A percentile compares a stretch with the other conserved stretches of the same genome.
These are phyloP conservation scores for Chiridota heheva DNA, from an alignment of 35 echinoderm and acorn worm species.

Conservation along the genomic window DNA sequence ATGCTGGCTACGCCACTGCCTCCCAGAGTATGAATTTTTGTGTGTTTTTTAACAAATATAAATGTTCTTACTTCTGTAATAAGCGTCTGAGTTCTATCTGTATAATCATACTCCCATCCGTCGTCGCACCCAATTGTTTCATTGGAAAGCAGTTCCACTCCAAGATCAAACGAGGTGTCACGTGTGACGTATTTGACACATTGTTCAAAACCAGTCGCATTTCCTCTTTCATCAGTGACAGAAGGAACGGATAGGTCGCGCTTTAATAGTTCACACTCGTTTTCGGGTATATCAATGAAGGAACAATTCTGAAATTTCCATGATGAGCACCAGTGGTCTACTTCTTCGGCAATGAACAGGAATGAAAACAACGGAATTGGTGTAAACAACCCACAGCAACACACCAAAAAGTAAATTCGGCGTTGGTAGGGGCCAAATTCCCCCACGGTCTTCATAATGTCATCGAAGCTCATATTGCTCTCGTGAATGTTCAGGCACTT, in stretches of 20 bases:
- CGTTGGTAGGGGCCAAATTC: slow-evolving; percentile 85
- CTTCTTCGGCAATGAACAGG: slow-evolving; percentile 64
- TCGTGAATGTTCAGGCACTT: no score
- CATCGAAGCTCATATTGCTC: slow-evolving; percentile 88
- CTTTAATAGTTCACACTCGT: background rate
- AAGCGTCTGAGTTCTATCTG: no score
- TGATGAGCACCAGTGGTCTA: slow-evolving; percentile 83
- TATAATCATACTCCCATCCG: slow-evolving; percentile 51
- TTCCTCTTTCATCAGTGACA: background rate
- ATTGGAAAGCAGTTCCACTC: background rate
- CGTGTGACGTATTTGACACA: background rate
- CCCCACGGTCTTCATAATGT: slow-evolving; percentile 62
- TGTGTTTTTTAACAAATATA: no score
- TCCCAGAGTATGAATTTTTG: no score
- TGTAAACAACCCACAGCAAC: slow-evolving; percentile 46
- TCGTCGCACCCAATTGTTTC: slow-evolving; percentile 25
- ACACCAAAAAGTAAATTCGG: slow-evolving; percentile 66
- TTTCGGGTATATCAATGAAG: background rate
- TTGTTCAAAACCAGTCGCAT: background rate
- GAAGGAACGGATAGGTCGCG: background rate
- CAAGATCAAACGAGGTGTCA: background rate
- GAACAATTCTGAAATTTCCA: background rate
- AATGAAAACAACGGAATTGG: slow-evolving; percentile 71
- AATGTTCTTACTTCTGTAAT: no score
- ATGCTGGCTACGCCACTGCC: no score